Evolutionary conservation across 2,113 vertebrate genomes (phyloP), one percentile per base, ranked within the genome.

Genomic region (Peromyscus californicus): DNA sequence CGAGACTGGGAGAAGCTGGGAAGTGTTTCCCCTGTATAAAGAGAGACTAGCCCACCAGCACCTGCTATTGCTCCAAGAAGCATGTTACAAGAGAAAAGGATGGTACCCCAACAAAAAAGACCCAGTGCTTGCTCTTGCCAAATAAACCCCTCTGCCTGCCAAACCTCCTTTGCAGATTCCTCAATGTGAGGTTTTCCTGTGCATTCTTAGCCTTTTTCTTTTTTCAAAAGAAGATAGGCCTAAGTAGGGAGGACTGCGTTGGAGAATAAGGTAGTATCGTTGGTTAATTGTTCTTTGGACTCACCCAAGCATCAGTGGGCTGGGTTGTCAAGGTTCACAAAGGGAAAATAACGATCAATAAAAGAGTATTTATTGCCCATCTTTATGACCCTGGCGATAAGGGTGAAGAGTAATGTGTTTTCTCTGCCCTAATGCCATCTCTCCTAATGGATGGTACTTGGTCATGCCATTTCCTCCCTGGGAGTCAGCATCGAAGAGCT

Each of bases 301-400:
- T 70, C 83, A 83, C 57, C 72, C 26, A 59, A 91, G 63, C 72
- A 80, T 84, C 51, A 31, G 93, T 90, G 87, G 93, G 87, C 88
- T 94, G 87, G 97, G 83, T 92, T 96, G 89, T 96, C 97, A 97
- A 80, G 96, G 97, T 97, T 97, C 97, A 97, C 78, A 65, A 94
- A 91, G 33, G 57, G 83, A 96, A 94, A 95, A 97, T 97, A 96
- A 94, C 90, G 76, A 76, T 84, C 96, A 90, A 51, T 94, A 93
- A 91, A 85, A 83, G 80, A 59, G 57, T 96, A 96, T 92, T 95
- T 97, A 95, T 93, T 63, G 86, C 89, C 78, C 72, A 9, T 31
- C 19, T 98, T 97, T 96, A 98, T 97, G 88, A 83, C 57, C 54
- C 89, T 97, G 75, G 74, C 26, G 83, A 97, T 98, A 94, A 97